phyloP scores from a whole-genome alignment of 2,797 vertebrate species.

The Pagetopsis macropterus region DNA sequence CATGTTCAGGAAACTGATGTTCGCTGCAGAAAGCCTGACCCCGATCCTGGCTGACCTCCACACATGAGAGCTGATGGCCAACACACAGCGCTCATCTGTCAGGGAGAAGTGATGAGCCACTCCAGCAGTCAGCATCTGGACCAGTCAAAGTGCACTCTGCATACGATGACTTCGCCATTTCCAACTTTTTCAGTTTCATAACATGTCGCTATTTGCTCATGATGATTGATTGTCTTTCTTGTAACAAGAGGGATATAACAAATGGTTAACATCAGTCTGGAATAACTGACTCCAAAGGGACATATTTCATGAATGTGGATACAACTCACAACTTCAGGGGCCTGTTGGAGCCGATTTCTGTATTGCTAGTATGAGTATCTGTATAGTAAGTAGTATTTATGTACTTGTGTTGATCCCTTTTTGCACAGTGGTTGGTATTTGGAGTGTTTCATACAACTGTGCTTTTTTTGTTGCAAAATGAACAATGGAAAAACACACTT shows the following conservation, averaged over 20 bases:
- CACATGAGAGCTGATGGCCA: neutral
- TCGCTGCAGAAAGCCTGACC: slow-evolving; percentile 43
- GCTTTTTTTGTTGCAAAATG: too few species aligned
- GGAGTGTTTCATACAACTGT: too few species aligned
- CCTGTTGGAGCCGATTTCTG: too few species aligned
- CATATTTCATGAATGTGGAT: neutral
- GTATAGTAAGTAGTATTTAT: too few species aligned
- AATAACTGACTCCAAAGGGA: neutral
- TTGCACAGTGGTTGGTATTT: too few species aligned
- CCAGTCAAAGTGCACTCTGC: slow-evolving; percentile 6
- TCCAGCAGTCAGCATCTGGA: slow-evolving; percentile 56
- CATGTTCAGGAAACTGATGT: slow-evolving; percentile 55
- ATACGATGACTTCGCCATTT: neutral
- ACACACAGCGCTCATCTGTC: slow-evolving; percentile 11
- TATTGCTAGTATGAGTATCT: too few species aligned
- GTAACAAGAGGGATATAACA: neutral
- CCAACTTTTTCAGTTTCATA: slow-evolving; percentile 10
- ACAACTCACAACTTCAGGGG: neutral
- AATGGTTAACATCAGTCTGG: neutral
- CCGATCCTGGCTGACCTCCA: slow-evolving; percentile 25
- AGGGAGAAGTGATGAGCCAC: slow-evolving; percentile 23
- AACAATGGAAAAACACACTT: too few species aligned
- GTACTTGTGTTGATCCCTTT: too few species aligned
- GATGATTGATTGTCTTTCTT: slow-evolving; percentile 3
- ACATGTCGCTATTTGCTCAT: neutral